Evolutionary conservation across 2,888 invertebrate genomes (phyloP).

Genomic region (Drosophila yooni): DNA sequence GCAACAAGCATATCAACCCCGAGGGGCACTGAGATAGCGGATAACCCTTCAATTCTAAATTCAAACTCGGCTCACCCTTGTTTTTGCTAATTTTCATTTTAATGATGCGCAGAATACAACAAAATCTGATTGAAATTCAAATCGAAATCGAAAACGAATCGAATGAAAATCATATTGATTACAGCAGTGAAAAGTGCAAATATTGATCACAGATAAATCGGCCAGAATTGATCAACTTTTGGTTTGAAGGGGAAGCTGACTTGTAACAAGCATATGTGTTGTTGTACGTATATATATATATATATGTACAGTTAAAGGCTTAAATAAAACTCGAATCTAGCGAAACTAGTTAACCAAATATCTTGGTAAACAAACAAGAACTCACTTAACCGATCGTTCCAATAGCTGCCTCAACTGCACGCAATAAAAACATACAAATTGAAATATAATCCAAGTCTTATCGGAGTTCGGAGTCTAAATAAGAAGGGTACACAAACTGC

Average conservation of each 20-base stretch:
- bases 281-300: neutral
- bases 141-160: conserved; percentile 16
- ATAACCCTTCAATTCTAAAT: conserved; percentile 46
- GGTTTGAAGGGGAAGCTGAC: neutral
- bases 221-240: neutral
- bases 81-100: conserved; percentile 63
- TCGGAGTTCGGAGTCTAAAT: neutral
- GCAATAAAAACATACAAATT: no score
- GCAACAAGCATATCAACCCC: conserved; percentile 16
- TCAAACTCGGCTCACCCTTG: conserved; percentile 27
- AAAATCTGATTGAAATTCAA: conserved; percentile 44
- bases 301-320: no score
- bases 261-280: neutral
- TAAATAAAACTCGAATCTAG: neutral
- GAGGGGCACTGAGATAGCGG: conserved; percentile 15
- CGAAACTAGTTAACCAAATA: neutral
- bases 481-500: neutral
- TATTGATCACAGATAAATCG: conserved; percentile 34
- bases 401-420: neutral
- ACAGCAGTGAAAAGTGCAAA: conserved; percentile 48
- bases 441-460: neutral
- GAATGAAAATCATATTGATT: conserved; percentile 68
- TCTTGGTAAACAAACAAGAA: neutral
- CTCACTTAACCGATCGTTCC: neutral
- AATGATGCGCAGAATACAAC: conserved; percentile 73